Conservation (phyloP, 2,888 invertebrate species). For the Monoplex corrugatus region DNA sequence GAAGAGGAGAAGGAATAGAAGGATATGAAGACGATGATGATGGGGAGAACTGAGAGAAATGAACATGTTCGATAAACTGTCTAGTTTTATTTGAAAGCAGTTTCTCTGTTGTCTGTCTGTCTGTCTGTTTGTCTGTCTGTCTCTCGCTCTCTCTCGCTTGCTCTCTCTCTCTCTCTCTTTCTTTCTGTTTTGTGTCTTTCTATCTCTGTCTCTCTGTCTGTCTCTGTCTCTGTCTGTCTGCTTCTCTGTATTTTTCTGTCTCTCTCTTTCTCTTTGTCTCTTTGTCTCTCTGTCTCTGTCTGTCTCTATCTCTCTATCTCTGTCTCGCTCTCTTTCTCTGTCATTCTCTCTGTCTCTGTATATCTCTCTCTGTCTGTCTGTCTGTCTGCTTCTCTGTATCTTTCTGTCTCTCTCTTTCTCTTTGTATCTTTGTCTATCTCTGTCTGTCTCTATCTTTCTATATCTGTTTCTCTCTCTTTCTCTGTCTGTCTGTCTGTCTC, state of each 20-base stretch:
- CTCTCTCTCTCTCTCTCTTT: constrained; percentile 31
- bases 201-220: too few relatives aligned
- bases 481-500: not conserved
- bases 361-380: not conserved
- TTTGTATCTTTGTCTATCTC: not conserved
- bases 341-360: not conserved
- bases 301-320: not conserved
- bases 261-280: not conserved
- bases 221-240: too few relatives aligned
- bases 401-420: not conserved
- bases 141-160: too few relatives aligned
- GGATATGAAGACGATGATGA: too few relatives aligned
- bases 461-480: not conserved
- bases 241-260: not conserved
- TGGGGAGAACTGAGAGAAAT: too few relatives aligned
- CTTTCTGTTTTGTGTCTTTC: too few relatives aligned
- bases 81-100: too few relatives aligned
- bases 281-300: constrained; percentile 26
- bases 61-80: too few relatives aligned
- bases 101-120: too few relatives aligned
- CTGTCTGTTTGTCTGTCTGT: too few relatives aligned
- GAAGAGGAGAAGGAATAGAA: too few relatives aligned
- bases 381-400: not conserved
- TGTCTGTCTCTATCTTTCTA: not conserved
- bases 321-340: not conserved